Evolutionary conservation across 2,888 invertebrate species (phyloP), one percentile per base, ranked within the genome.

Genomic region (Polyommatus iphigenia): DNA sequence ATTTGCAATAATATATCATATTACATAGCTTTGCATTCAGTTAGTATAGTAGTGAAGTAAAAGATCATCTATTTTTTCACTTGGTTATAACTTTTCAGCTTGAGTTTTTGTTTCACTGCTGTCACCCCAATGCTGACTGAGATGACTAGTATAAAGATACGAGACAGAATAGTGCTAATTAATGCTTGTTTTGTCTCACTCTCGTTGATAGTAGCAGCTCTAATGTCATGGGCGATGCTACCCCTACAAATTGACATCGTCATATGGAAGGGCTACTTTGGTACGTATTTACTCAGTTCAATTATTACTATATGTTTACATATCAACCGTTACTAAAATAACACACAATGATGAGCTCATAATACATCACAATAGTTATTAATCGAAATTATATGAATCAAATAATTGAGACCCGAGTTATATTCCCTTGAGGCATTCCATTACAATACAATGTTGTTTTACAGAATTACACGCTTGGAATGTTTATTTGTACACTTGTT

Each of bases 391-490:
- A 18, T 67, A 67, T 67, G 67, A 67, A 32, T 67, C 67, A 41
- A 72, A 72, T n/a, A 20, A 41, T 41, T 10, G 20, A 20, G 72
- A 41, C 41, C 36, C 20, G 4, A 71, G 41, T n/a, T n/a, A 72
- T 72, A 72, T n/a, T 41, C 36, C 41, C 72, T 13, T 72, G n/a
- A 41, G 72, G n/a, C 72, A 72, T n/a, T 41, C 20, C 8, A 41
- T 72, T 41, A 72, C 10, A n/a, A 41, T 24, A 41, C 72, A 72
- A 72, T 41, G 20, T 76, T 79, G 32, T 41, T 72, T 86, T 85
- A 41, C 85, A 90, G 90, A 84, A 77, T 77, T 89, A 7, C 87
- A 87, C 46, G 84, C 88, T 0, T 91, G 90, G 91, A 90, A 90
- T 78, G 83, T 91, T 67, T 91, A 88, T 78, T 80, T 90, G 3